Evolutionary conservation across 1,140 invertebrate genomes (phyloP), one percentile per base, ranked within the genome.

Genomic region (Lysiphlebus fabarum): DNA sequence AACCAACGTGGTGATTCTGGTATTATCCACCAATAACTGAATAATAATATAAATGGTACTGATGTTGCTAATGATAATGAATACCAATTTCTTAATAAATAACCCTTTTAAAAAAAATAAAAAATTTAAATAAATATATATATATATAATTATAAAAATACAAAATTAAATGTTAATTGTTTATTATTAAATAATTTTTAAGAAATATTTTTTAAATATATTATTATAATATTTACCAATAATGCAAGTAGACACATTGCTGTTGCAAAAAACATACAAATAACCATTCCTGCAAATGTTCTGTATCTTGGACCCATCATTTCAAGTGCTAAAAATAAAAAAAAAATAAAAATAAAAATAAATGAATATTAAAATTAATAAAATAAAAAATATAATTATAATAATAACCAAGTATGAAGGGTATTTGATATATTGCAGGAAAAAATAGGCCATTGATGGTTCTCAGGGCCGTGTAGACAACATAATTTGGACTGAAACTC

Each of bases 1-100:
- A 89, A 77, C 87, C 87, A 90, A 59, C 87, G 75, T 5, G 87
- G 85, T 33, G 86, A 87, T 70, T 89, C 87, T 37, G 88, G 85
- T 66, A 89, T 73, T 26, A 88, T 76, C 79, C 85, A 85, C 63
- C 83, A 83, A 58, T 79, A 87, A 80, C 84, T 81, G 71, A 84
- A 86, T 4, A 86, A 74, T 4, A 85, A 56, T 66, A 88, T 62
- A 68, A 90, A 89, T 0, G 88, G 88, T 38, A 89, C 75, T 58
- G 85, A 86, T 1, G 86, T 89, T 8, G 85, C 86, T 45, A 89
- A 67, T 2, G 87, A 86, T 7, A 90, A 71, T 38, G 83, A 77
- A 61, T 83, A 85, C 86, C 87, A 89, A 62, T 87, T 82, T 56
- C 85, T 76, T 36, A 89, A 64, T 34, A 83, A 67, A 64, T 83